phyloP scores from a whole-genome alignment of 2,797 vertebrate species.

The Eutrigla gurnardus region DNA sequence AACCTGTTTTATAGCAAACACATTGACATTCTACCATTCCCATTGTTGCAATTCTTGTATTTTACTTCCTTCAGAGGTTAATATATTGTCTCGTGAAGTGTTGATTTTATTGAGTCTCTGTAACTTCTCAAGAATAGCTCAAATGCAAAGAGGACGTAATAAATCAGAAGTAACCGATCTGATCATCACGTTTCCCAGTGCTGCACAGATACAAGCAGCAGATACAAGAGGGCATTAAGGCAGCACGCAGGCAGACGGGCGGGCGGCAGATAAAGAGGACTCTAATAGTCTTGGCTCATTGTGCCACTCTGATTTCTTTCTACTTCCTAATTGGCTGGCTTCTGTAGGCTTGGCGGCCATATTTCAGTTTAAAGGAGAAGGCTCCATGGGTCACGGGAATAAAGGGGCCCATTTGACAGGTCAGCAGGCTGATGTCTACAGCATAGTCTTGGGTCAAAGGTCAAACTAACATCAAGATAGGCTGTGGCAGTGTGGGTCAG shows the following conservation, averaged over 20 bases:
- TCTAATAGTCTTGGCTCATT: conserved; percentile 92
- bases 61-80: not conserved
- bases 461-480: conserved; percentile 88
- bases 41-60: not conserved
- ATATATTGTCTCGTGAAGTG: not conserved
- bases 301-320: conserved; percentile 87
- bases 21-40: not conserved
- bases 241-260: conserved; percentile 75
- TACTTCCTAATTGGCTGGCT: conserved; percentile 84
- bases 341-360: conserved; percentile 82
- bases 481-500: conserved; percentile 76
- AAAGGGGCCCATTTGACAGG: conserved; percentile 92
- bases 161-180: conserved; percentile 19
- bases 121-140: conserved; percentile 3
- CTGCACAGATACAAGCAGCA: conserved; percentile 7
- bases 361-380: conserved; percentile 90
- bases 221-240: conserved; percentile 62
- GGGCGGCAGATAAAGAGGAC: conserved; percentile 87
- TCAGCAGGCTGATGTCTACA: conserved; percentile 79
- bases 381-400: conserved; percentile 89
- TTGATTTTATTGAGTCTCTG: conserved; percentile 22
- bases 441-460: conserved; percentile 78
- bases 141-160: conserved; percentile 15
- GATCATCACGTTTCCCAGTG: conserved; percentile 13
- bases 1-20: not conserved